Base-by-base conservation (phyloP, 2,113 vertebrate genomes). In the Porphyrio hochstetteri region DNA sequence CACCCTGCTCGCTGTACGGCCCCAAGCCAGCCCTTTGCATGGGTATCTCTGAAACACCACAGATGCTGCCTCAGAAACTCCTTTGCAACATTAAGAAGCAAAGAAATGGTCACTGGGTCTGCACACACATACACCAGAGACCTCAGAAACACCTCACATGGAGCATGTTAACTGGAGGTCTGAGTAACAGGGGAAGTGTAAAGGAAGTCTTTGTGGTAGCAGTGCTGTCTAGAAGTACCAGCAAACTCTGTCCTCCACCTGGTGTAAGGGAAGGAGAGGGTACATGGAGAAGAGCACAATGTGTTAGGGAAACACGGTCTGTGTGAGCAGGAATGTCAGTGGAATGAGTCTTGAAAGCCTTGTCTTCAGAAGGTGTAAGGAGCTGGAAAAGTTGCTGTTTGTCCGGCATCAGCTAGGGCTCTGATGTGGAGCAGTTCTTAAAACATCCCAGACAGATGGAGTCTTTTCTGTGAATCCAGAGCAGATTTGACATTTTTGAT, bases 1-100 rank as follows among this genome's bases (percentile, higher is more conserved):
- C 88, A 48, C 19, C 85, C 79, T 0, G 0, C 68, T n/a, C 1
- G 0, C 19, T 18, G 40, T 6, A 52, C 3, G 0, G 67, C 75
- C 64, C 75, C 44, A 0, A 12, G 85, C 15, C 70, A 59, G 52
- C 82, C 40, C 55, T 35, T 4, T 6, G 13, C 74, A 70, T 0
- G 1, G 31, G 33, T 40, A 82, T 20, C 72, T 75, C 69, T 68
- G 59, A 52, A 91, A 18, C 14, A 19, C 35, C 9, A 0, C 3
- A 31, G 40, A 10, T 44, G 42, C 9, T 63, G 55, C 52, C 83
- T 48, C 64, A 81, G 48, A 65, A 80, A 50, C 64, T 74, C n/a
- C 42, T 72, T 18, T 70, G 71, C 27, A 7, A 9, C 16, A 3
- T 19, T 7, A 20, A 29, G 36, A 33, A 59, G 29, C 20, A 56